Conservation (phyloP, 2,113 vertebrate genomes). For the Phodopus roborovskii region DNA sequence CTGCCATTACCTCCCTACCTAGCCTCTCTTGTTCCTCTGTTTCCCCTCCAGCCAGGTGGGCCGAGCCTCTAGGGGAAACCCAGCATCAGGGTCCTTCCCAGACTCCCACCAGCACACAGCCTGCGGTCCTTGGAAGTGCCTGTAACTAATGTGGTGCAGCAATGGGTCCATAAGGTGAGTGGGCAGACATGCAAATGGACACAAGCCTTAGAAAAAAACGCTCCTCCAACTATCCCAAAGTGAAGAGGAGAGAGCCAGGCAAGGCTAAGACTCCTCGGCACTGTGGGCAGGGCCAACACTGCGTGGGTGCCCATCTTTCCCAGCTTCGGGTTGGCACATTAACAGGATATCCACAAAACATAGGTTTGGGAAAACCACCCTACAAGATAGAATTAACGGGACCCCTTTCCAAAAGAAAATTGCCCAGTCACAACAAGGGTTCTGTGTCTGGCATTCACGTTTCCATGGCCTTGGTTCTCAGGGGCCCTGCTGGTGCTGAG, state of each 20-base stretch:
- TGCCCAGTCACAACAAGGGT: conserved; percentile 13
- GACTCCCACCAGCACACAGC: background rate
- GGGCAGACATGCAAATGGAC: conserved; percentile 26
- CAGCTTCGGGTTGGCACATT: conserved; percentile 69
- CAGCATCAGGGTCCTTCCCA: background rate
- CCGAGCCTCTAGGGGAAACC: background rate
- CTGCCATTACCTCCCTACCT: background rate
- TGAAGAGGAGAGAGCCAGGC: background rate
- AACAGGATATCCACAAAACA: conserved; percentile 75
- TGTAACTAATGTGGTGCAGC: background rate
- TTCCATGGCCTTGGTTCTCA: background rate
- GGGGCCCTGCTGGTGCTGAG: background rate
- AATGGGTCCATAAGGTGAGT: background rate
- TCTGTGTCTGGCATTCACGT: conserved; percentile 55
- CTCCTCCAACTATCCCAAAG: background rate
- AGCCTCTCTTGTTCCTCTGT: background rate
- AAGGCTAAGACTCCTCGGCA: background rate
- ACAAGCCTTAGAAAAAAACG: background rate
- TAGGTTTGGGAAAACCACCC: conserved; percentile 69
- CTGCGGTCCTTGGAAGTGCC: background rate
- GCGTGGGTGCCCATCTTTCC: conserved; percentile 47
- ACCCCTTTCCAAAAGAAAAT: conserved; percentile 75
- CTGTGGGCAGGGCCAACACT: background rate
- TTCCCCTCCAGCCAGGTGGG: background rate
- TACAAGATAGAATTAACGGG: conserved; percentile 59